Percentiles rank a stretch among this genome's conserved stretches.
phyloP scores from a whole-genome alignment of 92 coral and sea anemone genomes.

The Bergia sp. region DNA sequence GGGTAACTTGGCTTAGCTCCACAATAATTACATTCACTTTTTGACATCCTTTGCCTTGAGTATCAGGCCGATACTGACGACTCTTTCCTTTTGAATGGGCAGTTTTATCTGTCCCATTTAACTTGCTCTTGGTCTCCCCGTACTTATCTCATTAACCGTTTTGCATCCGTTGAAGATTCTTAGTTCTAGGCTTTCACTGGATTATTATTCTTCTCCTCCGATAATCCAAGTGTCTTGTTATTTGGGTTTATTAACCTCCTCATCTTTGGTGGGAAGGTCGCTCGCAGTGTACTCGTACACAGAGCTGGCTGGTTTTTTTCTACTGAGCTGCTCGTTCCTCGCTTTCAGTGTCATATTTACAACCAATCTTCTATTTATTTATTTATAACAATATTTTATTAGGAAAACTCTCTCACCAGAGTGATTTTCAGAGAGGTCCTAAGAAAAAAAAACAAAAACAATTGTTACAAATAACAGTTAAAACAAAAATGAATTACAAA shows the following conservation, averaged over 20 bases:
- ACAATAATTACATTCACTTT: constrained; percentile 48
- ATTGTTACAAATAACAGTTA: background rate
- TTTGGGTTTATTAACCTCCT: constrained; percentile 41
- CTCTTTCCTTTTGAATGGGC: constrained; percentile 32
- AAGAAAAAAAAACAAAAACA: background rate
- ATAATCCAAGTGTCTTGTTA: too few relatives aligned
- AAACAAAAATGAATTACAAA: background rate
- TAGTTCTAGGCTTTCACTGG: constrained; percentile 26
- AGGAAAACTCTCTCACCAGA: too few relatives aligned
- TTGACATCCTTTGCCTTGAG: constrained; percentile 30
- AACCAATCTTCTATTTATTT: constrained; percentile 9
- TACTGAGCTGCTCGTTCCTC: constrained; percentile 3
- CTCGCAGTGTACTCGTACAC: constrained; percentile 27
- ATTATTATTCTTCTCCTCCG: constrained; percentile 10
- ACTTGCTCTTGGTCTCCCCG: background rate
- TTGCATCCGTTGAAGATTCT: constrained; percentile 10
- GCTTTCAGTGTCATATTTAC: constrained; percentile 9
- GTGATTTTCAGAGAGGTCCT: too few relatives aligned
- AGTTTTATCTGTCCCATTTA: constrained; percentile 14
- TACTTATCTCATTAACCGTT: constrained; percentile 32
- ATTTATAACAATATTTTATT: too few relatives aligned
- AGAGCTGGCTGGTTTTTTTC: constrained; percentile 31
- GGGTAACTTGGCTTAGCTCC: constrained; percentile 50
- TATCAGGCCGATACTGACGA: constrained; percentile 34
- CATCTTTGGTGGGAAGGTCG: too few relatives aligned